Percentiles rank a stretch among this genome's conserved stretches.
These are phyloP conservation scores for Clitarchus hookeri DNA, from an alignment of 2,888 invertebrate species.

Conservation along the genomic window DNA sequence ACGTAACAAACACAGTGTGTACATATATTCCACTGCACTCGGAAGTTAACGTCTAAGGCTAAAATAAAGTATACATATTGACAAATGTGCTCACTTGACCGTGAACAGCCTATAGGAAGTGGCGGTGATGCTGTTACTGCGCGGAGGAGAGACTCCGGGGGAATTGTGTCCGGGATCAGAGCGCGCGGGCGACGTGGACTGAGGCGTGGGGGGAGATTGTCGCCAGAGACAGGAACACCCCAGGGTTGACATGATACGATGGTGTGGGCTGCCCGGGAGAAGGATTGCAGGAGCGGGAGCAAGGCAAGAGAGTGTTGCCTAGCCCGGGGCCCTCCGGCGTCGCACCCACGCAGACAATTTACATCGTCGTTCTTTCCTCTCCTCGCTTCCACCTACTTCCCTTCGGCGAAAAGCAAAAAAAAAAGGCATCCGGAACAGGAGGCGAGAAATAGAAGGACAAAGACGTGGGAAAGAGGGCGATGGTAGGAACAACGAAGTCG, in stretches of 20 bases:
- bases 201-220: neutral
- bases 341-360: neutral
- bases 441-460: neutral
- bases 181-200: neutral
- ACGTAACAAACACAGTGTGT: too few relatives aligned
- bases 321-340: neutral
- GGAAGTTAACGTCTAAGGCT: too few relatives aligned
- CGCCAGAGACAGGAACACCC: constrained; percentile 8
- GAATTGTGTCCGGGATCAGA: neutral
- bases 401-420: neutral
- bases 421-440: neutral
- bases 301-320: neutral
- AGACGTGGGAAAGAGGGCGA: neutral
- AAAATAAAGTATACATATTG: too few relatives aligned
- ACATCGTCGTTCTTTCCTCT: neutral
- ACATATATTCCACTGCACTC: too few relatives aligned
- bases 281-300: neutral
- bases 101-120: too few relatives aligned
- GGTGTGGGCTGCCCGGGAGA: neutral
- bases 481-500: neutral
- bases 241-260: constrained; percentile 14
- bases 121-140: too few relatives aligned
- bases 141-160: neutral
- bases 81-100: too few relatives aligned
- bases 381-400: neutral